Evolutionary conservation across 2,888 invertebrate species (phyloP).

Genomic region (Tiliacea citrago): DNA sequence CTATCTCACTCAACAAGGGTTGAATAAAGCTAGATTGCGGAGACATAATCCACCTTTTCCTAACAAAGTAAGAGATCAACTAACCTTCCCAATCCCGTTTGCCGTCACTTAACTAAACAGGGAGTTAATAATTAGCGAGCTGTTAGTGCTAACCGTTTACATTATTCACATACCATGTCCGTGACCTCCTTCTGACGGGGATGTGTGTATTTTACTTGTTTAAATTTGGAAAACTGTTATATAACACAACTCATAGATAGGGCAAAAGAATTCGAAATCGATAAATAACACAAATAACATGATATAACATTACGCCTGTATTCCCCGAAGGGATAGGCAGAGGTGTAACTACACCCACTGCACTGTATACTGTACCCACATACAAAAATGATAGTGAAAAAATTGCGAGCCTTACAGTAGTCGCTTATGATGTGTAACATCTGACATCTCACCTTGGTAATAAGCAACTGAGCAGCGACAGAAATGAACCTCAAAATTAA

Average conservation of each 20-base stretch:
- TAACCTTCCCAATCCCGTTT: conserved; percentile 42
- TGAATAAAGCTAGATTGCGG: background rate
- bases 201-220: conserved; percentile 16
- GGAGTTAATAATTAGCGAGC: conserved; percentile 69
- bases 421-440: too few relatives aligned
- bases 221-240: conserved; percentile 14
- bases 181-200: conserved; percentile 45
- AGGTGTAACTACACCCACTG: too few relatives aligned
- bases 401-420: too few relatives aligned
- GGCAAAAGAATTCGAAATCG: too few relatives aligned
- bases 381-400: too few relatives aligned
- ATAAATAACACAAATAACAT: too few relatives aligned
- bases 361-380: too few relatives aligned
- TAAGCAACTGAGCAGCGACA: too few relatives aligned
- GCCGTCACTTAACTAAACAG: conserved; percentile 63
- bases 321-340: too few relatives aligned
- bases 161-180: conserved; percentile 68
- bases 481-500: too few relatives aligned
- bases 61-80: conserved; percentile 49
- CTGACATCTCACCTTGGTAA: too few relatives aligned
- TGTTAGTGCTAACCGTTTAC: conserved; percentile 70
- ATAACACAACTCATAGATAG: background rate
- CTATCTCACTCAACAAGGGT: background rate
- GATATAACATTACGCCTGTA: too few relatives aligned
- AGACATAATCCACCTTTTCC: conserved; percentile 21